Evolutionary conservation across 2,888 invertebrate species (phyloP), one percentile per base, ranked within the genome.

Genomic region (Ptilodon capucinus): DNA sequence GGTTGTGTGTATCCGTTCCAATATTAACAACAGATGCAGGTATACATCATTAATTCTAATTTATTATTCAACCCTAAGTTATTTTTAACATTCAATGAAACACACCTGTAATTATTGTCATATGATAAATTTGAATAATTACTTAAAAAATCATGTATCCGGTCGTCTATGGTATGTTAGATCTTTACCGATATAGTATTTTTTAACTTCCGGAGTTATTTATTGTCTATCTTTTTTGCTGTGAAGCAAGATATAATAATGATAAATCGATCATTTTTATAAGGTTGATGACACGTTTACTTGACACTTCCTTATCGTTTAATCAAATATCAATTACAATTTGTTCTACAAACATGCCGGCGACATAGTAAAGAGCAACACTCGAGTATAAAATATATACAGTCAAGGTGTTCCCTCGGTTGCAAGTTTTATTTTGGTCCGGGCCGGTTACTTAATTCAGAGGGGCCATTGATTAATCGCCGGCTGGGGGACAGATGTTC

Each of bases 401-500:
- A 63, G 60, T 57, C 60, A 68, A 73, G 64, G 70, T 69, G 71
- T 57, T 49, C 48, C 40, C 49, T 42, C 28, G 50, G 59, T 53
- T 63, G 49, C 57, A 56, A 54, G 64, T 69, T 72, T 73, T 75
- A 74, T 79, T 74, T 78, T 66, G 60, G 66, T 74, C 54, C 54
- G 68, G 54, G 50, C 74, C 57, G 56, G 68, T 76, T 71, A 53
- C 55, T 79, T 70, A 69, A 77, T 76, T 75, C 68, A 64, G 69
- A 81, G 84, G 87, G 80, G 81, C 79, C 74, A 75, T 79, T 82
- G 83, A 85, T 84, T 78, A 85, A 84, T 81, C 70, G 84, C 79
- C 82, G 80, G 78, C 74, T 81, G 82, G 76, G 68, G 74, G 87
- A 82, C 90, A 90, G 88, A 89, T 90, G 90, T 86, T 86, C 71